Base-by-base conservation (phyloP, 2,797 vertebrate genomes). In the Xyrichtys novacula region DNA sequence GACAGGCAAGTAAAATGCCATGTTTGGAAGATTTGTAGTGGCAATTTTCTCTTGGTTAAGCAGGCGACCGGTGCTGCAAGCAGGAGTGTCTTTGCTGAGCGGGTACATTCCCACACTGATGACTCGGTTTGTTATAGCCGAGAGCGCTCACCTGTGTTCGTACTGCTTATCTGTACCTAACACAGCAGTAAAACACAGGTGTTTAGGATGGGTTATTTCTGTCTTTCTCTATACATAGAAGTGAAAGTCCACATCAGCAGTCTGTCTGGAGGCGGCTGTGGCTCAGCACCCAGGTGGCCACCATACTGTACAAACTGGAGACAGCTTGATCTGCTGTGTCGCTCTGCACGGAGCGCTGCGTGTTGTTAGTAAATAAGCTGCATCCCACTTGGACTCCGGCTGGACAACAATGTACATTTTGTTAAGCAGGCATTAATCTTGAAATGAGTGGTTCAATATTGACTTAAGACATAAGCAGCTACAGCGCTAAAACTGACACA, bases 261-360 rank as follows among this genome's bases (percentile, higher is more conserved):
- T 81, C 65, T 78, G 81, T 85, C 65, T 79, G 89, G 75, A 74
- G 79, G 84, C 52, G 74, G 78, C 65, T 42, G 11, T 71, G 74
- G 79, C 74, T 85, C 80, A 56, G 72, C 81, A 83, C 83, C 72
- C 76, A 76, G 80, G 86, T 76, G 83, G 77, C 58, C 76, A 70
- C 80, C 74, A 76, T 77, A 79, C 71, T 76, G 80, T 50, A 20
- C 71, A 59, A 66, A 74, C 67, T 25, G 65, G 72, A 85, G 85
- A 83, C 82, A 85, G 82, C 80, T 81, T 83, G 79, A 85, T 75
- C 73, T 49, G 58, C 77, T 55, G 70, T 40, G 66, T 49, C 1
- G n/a, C 79, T 49, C 75, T 52, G 75, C 64, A 25, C 57, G 76
- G 44, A 48, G 63, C 62, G 40, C 31, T 48, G 17, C 50, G 44